Evolutionary conservation across 2,797 vertebrate species (phyloP).

Genomic region (Acipenser ruthenus): DNA sequence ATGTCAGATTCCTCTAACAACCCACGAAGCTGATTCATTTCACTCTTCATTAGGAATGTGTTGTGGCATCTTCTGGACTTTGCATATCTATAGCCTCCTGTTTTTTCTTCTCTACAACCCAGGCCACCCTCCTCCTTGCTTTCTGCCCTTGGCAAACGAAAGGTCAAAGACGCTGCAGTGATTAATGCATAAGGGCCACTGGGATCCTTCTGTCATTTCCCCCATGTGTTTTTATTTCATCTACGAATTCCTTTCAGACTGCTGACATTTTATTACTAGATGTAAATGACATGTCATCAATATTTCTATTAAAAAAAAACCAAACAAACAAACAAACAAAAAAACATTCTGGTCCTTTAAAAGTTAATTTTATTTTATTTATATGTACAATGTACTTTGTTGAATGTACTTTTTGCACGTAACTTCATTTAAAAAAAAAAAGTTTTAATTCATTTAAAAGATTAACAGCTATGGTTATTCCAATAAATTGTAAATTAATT

Average conservation of each 20-base stretch:
- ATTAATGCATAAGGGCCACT: conserved; percentile 74
- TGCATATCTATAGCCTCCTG: conserved; percentile 33
- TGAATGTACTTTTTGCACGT: no score
- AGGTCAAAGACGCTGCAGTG: conserved; percentile 75
- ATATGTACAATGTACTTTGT: no score
- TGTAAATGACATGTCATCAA: conserved; percentile 34
- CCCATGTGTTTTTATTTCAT: conserved; percentile 60
- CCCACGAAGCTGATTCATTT: conserved; percentile 69
- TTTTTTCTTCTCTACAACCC: conserved; percentile 22
- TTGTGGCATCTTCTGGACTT: conserved; percentile 56
- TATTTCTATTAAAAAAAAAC: conserved; percentile 40
- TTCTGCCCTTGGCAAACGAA: conserved; percentile 76
- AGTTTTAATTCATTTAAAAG: no score
- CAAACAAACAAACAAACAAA: no score
- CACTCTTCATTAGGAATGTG: conserved; percentile 66
- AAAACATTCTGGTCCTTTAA: no score
- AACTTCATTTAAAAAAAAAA: no score
- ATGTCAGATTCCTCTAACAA: conserved; percentile 61
- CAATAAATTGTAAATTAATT: no score
- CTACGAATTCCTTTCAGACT: conserved; percentile 60
- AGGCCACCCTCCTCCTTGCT: conserved; percentile 37
- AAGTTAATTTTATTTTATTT: no score
- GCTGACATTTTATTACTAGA: conserved; percentile 44
- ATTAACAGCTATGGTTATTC: no score
- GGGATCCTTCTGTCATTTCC: conserved; percentile 64